These are phyloP conservation scores for Anolis apletophallus DNA, from an alignment of 2,797 vertebrate species.

Conservation along the genomic window DNA sequence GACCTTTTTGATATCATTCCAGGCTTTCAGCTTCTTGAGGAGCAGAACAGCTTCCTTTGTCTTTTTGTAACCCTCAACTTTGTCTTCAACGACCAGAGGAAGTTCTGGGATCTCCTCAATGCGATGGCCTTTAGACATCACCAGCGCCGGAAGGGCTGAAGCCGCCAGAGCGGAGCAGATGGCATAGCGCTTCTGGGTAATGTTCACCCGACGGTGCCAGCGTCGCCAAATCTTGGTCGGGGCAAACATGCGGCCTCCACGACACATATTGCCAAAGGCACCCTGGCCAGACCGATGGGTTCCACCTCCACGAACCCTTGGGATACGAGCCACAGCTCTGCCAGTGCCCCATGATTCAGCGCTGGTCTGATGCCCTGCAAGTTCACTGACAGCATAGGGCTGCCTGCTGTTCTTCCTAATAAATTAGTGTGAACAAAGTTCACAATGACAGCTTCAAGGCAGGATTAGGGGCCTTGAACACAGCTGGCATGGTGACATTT, in stretches of 20 bases:
- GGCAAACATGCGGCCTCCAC: constrained; percentile 98
- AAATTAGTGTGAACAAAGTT: no score
- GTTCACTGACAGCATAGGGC: no score
- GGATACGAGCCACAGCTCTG: constrained; percentile 97
- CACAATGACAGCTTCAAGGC: no score
- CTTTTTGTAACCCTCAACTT: constrained; percentile 98
- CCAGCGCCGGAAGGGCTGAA: constrained; percentile 92
- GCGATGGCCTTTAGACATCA: constrained; percentile 98
- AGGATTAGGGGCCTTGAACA: no score
- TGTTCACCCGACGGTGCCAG: constrained; percentile 96
- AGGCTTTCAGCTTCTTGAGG: constrained; percentile 97
- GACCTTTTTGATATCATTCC: constrained; percentile 99
- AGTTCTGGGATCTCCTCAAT: constrained; percentile 98
- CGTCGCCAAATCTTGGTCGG: constrained; percentile 98
- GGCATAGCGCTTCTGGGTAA: constrained; percentile 94
- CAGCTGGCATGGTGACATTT: no score
- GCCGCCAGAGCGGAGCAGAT: constrained; percentile 96
- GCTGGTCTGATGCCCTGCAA: constrained; percentile 95
- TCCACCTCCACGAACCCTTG: constrained; percentile 95
- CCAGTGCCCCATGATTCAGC: constrained; percentile 99
- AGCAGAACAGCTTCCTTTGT: constrained; percentile 98
- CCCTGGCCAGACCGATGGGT: constrained; percentile 98
- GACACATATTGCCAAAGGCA: constrained; percentile 99
- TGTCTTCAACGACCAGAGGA: constrained; percentile 97
- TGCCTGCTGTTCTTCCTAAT: no score